Evolutionary conservation across 1,140 invertebrate genomes (phyloP), one percentile per base, ranked within the genome.

Genomic region (Drosophila murphyi): DNA sequence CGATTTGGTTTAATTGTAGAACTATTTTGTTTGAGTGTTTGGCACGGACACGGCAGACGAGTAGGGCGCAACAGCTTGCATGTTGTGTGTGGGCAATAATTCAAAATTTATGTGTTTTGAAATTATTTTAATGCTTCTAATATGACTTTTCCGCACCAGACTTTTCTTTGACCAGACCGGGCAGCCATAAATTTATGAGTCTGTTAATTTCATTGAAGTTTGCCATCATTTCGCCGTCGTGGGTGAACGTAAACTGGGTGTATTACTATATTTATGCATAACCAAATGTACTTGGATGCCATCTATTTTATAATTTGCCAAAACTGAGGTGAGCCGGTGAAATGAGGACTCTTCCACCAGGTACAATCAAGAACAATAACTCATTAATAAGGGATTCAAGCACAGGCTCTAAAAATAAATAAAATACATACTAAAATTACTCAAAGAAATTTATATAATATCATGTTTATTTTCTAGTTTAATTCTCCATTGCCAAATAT

Each of bases 101-200:
- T 87, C 83, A 83, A 85, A 87, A 87, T 87, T 83, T 87, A 88
- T 87, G 82, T 87, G 62, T 88, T 87, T 88, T 74, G 65, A 87
- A 87, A 88, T 87, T 88, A 83, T 88, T 87, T 88, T 88, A 87
- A 88, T 87, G 82, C 50, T 71, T 73, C 83, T 88, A 87, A 87
- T 87, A 72, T 76, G 67, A 73, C 73, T 78, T 69, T 59, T 52
- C 61, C 39, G 54, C 54, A 64, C 68, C 51, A 50, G 10, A 43
- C 7, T 48, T 61, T 43, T 41, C 48, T 64, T 63, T 60, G 32
- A 34, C 41, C 63, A 54, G 20, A 29, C 34, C 34, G 70, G 45
- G 39, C 76, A 52, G 50, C 20, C 74, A 78, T 74, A 72, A 86
- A 75, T 85, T 85, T 88, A 82, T 82, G 83, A 71, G 52, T 62